Evolutionary conservation across 1,140 invertebrate genomes (phyloP).

Genomic region (Lerema accius): DNA sequence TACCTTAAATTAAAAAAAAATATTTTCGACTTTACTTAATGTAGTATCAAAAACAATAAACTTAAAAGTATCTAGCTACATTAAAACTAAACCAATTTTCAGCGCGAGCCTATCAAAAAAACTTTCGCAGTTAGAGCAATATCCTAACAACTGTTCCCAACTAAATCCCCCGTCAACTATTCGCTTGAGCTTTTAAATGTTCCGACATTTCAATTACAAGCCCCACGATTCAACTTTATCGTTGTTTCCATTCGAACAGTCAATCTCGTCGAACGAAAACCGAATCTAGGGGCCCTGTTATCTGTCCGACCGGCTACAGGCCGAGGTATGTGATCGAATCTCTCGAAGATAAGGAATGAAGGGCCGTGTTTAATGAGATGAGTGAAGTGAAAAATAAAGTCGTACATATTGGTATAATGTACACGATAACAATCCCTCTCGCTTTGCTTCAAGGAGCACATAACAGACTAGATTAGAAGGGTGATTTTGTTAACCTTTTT

Average conservation of each 20-base stretch:
- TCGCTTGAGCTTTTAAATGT: conserved; percentile 4
- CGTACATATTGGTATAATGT: no score
- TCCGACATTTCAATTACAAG: conserved; percentile 12
- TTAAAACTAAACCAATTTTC: no score
- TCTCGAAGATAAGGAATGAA: neutral
- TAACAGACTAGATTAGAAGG: no score
- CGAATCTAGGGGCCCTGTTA: conserved; percentile 17
- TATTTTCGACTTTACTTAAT: no score
- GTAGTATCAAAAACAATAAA: no score
- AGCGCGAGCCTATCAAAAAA: neutral
- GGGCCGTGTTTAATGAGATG: neutral
- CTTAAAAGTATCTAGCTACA: no score
- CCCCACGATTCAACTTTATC: conserved; percentile 8
- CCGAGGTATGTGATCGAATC: neutral
- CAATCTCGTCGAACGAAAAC: conserved; percentile 18
- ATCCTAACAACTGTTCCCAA: neutral
- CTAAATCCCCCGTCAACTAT: neutral
- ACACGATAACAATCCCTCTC: no score
- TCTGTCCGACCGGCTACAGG: conserved; percentile 7
- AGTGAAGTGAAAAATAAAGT: no score
- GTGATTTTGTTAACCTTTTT: no score
- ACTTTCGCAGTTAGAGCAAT: neutral
- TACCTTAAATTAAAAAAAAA: no score
- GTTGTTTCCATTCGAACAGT: conserved; percentile 14
- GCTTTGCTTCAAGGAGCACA: no score